Evolutionary conservation across 2,888 invertebrate genomes (phyloP).

Genomic region (Eubasilissa splendida): DNA sequence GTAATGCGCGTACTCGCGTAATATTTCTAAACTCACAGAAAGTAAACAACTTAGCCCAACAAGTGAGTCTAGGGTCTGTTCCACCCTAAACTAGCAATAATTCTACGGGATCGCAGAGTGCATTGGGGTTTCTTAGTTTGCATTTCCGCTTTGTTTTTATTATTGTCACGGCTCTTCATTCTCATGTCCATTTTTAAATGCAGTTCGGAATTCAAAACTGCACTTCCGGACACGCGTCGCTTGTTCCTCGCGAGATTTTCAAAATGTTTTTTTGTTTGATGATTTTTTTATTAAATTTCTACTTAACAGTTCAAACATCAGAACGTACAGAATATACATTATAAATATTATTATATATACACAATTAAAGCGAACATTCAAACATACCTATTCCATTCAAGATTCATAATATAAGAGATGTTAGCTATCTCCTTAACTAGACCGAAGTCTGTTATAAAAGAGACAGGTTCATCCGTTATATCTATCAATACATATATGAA

Average conservation of each 20-base stretch:
- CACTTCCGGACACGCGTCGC: slow-evolving; percentile 57
- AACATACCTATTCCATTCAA: too few relatives aligned
- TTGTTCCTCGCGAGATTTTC: slow-evolving; percentile 29
- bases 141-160: slow-evolving; percentile 53
- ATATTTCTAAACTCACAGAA: too few relatives aligned
- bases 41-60: background rate
- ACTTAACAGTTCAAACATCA: too few relatives aligned
- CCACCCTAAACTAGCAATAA: background rate
- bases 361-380: too few relatives aligned
- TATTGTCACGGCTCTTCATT: slow-evolving; percentile 42
- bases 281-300: background rate
- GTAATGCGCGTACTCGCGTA: too few relatives aligned
- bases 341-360: too few relatives aligned
- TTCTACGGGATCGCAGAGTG: slow-evolving; percentile 8
- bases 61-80: background rate
- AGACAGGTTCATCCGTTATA: too few relatives aligned
- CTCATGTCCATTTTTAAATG: slow-evolving; percentile 48
- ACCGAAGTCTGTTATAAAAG: too few relatives aligned
- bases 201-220: slow-evolving; percentile 47
- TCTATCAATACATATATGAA: too few relatives aligned
- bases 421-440: too few relatives aligned
- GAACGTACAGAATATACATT: too few relatives aligned
- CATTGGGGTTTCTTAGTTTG: slow-evolving; percentile 38
- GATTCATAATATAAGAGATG: too few relatives aligned
- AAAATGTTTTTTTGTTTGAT: slow-evolving; percentile 5